Evolutionary conservation across 2,797 vertebrate genomes (phyloP), one percentile per base, ranked within the genome.

Genomic region (Muraenolepis orangiensis): DNA sequence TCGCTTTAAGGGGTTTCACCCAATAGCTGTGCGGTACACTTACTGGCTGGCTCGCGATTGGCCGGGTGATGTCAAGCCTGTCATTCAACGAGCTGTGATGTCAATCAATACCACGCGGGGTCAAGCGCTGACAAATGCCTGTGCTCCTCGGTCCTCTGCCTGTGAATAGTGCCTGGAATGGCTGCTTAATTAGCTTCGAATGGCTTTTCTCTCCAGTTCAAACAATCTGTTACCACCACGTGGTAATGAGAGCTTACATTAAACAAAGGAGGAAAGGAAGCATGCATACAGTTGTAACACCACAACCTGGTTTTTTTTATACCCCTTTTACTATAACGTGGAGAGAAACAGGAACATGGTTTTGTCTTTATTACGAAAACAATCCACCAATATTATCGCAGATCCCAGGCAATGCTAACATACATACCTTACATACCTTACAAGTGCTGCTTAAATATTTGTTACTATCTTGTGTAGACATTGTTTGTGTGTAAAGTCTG

Each of bases 61-160:
- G 94, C 3, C 73, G 14, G 16, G 30, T 10, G 6, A 70, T 76
- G 80, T 66, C 79, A 80, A 83, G 86, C 79, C 88, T 94, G 94
- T 93, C 93, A 93, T 88, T 90, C 92, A 91, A 77, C 80, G 73
- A 81, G 85, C 85, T 14, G 78, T 64, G 86, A 87, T 95, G 95
- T 96, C 95, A 94, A 92, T 97, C 96, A 97, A 95, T 94, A 92
- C 95, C 96, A 97, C 96, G 96, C 88, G 96, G 96, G 95, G 90
- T 91, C 92, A 90, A 91, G 95, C 94, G 95, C 95, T 96, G 95
- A 95, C 96, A 96, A 96, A 95, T 93, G 95, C 94, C 93, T 93
- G 92, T 87, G 94, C 94, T 93, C 93, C 93, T 93, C 93, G 94
- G 94, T 93, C 93, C 93, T 93, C 91, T 91, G 92, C 92, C 93